Base-by-base conservation (phyloP, 2,888 invertebrate genomes). In the Thecocarcelia acutangulata region DNA sequence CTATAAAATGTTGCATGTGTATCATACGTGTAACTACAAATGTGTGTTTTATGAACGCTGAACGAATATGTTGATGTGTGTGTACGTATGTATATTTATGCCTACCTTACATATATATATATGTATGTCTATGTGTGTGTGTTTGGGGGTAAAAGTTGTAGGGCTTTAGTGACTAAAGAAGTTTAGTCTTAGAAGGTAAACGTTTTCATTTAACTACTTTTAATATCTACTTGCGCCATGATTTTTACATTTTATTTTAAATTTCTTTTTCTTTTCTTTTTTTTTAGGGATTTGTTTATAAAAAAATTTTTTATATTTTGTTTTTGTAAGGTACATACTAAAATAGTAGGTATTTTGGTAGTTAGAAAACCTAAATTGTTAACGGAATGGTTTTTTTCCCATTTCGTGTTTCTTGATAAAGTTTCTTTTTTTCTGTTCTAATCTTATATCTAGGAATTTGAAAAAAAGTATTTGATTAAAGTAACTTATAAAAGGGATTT, bases 301-400 rank as follows among this genome's bases (percentile, higher is more conserved):
- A 87, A 85, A 87, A 86, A 85, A 86, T 33, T 61, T 59, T 82
- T 33, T 33, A 3, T 24, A 2, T 24, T 24, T 33, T 33, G 1
- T 33, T 33, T 33, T 5, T 33, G 33, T 85, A 86, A 88, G 88
- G 88, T 88, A 88, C 88, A 83, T 86, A 88, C 87, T 88, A 87
- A 88, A 87, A 87, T 87, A 88, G 88, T 88, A 87, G 87, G 87
- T 88, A 87, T 81, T 79, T 81, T 73, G 80, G 79, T 87, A 87
- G 86, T 86, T 87, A 85, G 87, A 87, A 86, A 80, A 80, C 63
- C 73, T 72, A 73, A 83, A 82, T 58, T 66, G 40, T 64, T 54
- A 82, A 74, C n/a, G 24, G 59, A 70, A 66, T 42, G 19, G n/a
- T n/a, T n/a, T 48, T 56, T 33, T 11, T 19, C 68, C 48, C 86